These are phyloP conservation scores for Pocillopora grandis DNA, from an alignment of 92 coral and sea anemone genomes.

Conservation along the genomic window DNA sequence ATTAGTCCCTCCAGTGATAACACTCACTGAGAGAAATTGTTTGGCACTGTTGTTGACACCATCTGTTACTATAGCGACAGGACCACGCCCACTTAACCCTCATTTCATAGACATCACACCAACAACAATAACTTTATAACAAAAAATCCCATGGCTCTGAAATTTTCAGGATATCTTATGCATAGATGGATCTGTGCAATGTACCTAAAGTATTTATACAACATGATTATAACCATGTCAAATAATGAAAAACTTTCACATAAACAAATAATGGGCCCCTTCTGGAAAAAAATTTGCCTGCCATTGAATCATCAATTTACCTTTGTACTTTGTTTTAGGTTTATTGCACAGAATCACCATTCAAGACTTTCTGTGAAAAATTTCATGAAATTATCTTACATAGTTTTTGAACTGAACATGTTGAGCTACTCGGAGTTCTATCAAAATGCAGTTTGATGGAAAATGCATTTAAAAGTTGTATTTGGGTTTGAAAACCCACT, in stretches of 20 bases:
- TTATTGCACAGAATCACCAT: not conserved
- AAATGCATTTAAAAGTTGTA: not conserved
- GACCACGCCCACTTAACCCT: slow-evolving; percentile 3
- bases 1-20: not conserved
- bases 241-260: no score
- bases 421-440: slow-evolving; percentile 4
- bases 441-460: slow-evolving; percentile 5
- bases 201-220: not conserved
- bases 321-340: not conserved
- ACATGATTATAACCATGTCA: not conserved
- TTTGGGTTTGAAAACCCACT: not conserved
- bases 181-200: slow-evolving; percentile 1
- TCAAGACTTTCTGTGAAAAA: not conserved
- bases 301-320: not conserved
- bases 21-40: slow-evolving; percentile 17
- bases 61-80: slow-evolving; percentile 10
- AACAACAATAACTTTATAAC: slow-evolving; percentile 1
- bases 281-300: not conserved
- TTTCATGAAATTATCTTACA: slow-evolving; percentile 5
- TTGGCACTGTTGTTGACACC: slow-evolving; percentile 3
- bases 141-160: not conserved
- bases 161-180: not conserved
- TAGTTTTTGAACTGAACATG: not conserved
- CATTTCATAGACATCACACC: not conserved
- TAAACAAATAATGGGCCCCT: not conserved